Percentiles rank a stretch among this genome's conserved stretches.
phyloP scores from a whole-genome alignment of 1,140 invertebrate species.

The Zaprionus capensis region DNA sequence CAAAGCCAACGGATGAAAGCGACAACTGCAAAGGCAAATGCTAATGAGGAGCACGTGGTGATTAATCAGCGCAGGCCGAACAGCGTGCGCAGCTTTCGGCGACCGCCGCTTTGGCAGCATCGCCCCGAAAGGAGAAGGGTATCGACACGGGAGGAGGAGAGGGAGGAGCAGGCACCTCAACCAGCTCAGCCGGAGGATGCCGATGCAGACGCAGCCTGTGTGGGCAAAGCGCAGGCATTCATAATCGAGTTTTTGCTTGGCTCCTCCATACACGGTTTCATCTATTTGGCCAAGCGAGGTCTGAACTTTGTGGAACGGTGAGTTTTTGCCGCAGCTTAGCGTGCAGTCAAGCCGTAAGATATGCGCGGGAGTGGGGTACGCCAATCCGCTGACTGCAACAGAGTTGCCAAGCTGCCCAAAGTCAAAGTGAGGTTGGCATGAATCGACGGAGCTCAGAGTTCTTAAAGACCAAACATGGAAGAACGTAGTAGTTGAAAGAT shows the following conservation, averaged over 20 bases:
- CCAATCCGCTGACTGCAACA: neutral
- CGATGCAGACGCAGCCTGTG: conserved; percentile 21
- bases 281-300: conserved; percentile 81
- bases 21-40: conserved; percentile 35
- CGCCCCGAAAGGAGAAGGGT: neutral
- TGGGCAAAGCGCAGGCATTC: conserved; percentile 67
- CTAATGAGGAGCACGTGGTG: conserved; percentile 47
- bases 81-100: conserved; percentile 71
- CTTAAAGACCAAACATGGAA: neutral
- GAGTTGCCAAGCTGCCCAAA: neutral
- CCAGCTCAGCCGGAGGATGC: neutral
- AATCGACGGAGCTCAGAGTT: neutral
- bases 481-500: too few species aligned
- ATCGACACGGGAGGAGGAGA: neutral
- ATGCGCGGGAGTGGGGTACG: neutral
- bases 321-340: conserved; percentile 41
- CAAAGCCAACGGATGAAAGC: neutral
- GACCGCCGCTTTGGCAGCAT: conserved; percentile 69
- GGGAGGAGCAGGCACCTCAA: neutral
- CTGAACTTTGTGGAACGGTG: conserved; percentile 77
- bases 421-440: neutral
- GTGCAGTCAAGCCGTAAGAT: neutral
- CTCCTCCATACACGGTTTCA: conserved; percentile 81
- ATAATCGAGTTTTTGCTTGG: conserved; percentile 79
- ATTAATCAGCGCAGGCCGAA: conserved; percentile 58